Percentiles rank a stretch among this genome's conserved stretches.
These are phyloP conservation scores for Netelia melanura DNA, from an alignment of 2,888 invertebrate species.

Conservation along the genomic window DNA sequence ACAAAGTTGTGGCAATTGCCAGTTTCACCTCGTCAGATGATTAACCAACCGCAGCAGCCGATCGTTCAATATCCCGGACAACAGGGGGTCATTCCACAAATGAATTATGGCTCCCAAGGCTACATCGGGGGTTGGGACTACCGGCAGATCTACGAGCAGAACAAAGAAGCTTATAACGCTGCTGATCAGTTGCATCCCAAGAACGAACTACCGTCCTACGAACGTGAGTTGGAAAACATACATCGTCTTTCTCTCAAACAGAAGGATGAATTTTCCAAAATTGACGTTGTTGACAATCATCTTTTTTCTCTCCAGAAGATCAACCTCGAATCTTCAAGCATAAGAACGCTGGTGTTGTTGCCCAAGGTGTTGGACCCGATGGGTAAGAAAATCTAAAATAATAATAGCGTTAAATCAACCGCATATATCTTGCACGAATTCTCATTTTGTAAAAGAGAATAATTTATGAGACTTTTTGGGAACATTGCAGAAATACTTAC, in stretches of 20 bases:
- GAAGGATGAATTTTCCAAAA: too few species aligned
- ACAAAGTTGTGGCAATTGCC: slow-evolving; percentile 76
- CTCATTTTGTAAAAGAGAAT: neutral
- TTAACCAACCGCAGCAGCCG: slow-evolving; percentile 73
- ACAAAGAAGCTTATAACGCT: slow-evolving; percentile 75
- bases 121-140: slow-evolving; percentile 77
- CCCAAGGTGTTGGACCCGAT: slow-evolving; percentile 72
- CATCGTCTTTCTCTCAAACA: too few species aligned
- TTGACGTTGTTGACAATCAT: neutral
- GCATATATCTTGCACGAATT: neutral
- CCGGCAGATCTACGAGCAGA: slow-evolving; percentile 78
- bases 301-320: slow-evolving; percentile 71
- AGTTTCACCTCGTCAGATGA: slow-evolving; percentile 72
- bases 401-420: neutral
- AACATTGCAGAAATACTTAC: slow-evolving; percentile 66
- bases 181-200: slow-evolving; percentile 74
- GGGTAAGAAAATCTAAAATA: slow-evolving; percentile 41
- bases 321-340: slow-evolving; percentile 80
- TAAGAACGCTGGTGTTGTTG: slow-evolving; percentile 77
- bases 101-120: slow-evolving; percentile 75
- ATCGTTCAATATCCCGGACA: slow-evolving; percentile 76
- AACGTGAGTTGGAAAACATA: slow-evolving; percentile 74
- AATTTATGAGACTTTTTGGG: slow-evolving; percentile 19
- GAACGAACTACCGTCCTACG: slow-evolving; percentile 76
- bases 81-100: slow-evolving; percentile 72